phyloP scores from a whole-genome alignment of 2,113 vertebrate species.

The Pteruthius melanotis region DNA sequence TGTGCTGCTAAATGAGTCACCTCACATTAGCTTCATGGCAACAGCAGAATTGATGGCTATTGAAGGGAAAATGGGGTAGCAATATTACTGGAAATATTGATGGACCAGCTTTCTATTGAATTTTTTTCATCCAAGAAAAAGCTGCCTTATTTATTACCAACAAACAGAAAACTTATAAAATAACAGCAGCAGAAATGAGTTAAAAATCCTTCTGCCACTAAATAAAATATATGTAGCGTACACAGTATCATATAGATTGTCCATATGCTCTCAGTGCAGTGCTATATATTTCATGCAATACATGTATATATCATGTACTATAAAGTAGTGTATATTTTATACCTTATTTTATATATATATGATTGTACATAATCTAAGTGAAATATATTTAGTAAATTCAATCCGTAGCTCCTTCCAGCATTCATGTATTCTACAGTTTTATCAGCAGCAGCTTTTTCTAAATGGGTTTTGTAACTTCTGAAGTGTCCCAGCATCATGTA shows the following conservation, averaged over 20 bases:
- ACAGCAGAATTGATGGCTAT: constrained; percentile 64
- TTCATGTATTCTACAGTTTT: background rate
- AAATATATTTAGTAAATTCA: background rate
- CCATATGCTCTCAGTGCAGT: background rate
- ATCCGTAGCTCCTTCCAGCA: background rate
- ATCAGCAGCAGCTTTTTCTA: background rate
- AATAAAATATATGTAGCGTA: background rate
- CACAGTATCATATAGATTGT: background rate
- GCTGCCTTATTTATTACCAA: constrained; percentile 23
- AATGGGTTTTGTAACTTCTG: background rate
- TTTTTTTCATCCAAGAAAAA: constrained; percentile 31
- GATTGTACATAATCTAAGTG: background rate
- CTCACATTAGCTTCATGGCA: constrained; percentile 66
- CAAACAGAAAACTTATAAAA: background rate
- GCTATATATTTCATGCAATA: background rate
- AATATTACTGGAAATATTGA: constrained; percentile 56
- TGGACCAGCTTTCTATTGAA: constrained; percentile 9
- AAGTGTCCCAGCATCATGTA: background rate
- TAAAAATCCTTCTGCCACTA: constrained; percentile 1
- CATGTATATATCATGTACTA: background rate
- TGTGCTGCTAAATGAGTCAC: constrained; percentile 71
- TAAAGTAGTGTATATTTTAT: background rate
- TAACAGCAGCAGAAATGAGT: background rate
- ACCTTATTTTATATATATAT: background rate
- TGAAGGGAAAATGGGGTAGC: constrained; percentile 47